These are phyloP conservation scores for Ramazzottius varieornatus DNA, from an alignment of 2,888 invertebrate species.

Conservation along the genomic window DNA sequence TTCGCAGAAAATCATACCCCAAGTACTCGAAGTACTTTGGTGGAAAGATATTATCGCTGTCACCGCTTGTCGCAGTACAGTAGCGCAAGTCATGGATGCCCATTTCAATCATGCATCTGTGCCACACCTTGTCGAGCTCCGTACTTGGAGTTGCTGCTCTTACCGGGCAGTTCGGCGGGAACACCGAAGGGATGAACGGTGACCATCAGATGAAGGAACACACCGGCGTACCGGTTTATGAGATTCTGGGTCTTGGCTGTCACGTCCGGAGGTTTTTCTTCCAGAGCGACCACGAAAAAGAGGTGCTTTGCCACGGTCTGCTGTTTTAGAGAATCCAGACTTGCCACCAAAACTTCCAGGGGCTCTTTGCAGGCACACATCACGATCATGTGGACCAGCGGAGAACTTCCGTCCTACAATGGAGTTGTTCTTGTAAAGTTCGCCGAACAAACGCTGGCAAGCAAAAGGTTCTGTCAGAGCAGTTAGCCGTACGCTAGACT, in stretches of 20 bases:
- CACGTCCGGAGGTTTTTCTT: conserved; percentile 14
- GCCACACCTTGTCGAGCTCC: conserved; percentile 12
- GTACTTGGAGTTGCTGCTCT: conserved; percentile 15
- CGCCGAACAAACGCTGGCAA: no score
- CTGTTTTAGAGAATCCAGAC: conserved; percentile 12
- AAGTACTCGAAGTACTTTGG: conserved; percentile 15
- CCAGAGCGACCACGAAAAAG: conserved; percentile 14
- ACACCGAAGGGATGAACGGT: conserved; percentile 14
- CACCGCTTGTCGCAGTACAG: conserved; percentile 15
- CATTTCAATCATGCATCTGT: conserved; percentile 9
- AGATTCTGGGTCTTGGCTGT: conserved; percentile 13
- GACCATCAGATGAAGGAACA: conserved; percentile 14
- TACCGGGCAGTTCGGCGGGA: conserved; percentile 14
- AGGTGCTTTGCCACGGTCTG: conserved; percentile 12
- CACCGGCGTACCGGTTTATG: conserved; percentile 11
- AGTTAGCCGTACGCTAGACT: no score
- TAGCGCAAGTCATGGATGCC: conserved; percentile 10
- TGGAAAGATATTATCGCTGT: conserved; percentile 14
- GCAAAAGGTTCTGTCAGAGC: no score
- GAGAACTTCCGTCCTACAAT: no score
- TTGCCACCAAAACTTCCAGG: conserved; percentile 12
- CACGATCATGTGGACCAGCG: conserved; percentile 12
- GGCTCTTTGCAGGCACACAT: conserved; percentile 13
- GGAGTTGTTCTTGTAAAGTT: no score
- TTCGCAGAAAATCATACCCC: conserved; percentile 14